phyloP scores from a whole-genome alignment of 2,888 invertebrate genomes.

The Latrodectus elegans region DNA sequence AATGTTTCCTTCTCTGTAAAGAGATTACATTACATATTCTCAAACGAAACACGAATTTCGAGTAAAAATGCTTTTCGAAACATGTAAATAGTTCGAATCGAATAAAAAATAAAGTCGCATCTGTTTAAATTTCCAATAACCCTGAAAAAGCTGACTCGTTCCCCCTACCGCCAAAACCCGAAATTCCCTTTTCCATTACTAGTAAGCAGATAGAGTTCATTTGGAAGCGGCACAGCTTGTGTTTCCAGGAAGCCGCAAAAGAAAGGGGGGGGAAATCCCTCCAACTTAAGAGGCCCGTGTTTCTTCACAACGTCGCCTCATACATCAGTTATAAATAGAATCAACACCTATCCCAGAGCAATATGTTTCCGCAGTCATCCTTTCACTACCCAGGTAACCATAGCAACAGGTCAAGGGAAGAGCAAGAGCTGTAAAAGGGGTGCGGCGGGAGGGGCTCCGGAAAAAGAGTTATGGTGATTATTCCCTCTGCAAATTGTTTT shows the following conservation, averaged over 20 bases:
- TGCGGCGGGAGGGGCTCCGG: background rate
- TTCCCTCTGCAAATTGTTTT: conserved; percentile 22
- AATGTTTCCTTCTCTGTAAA: too few relatives aligned
- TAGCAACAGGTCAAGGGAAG: conserved; percentile 39
- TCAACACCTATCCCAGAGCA: conserved; percentile 43
- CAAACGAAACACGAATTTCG: too few relatives aligned
- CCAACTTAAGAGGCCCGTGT: background rate
- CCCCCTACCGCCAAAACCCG: too few relatives aligned
- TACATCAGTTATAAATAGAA: conserved; percentile 45
- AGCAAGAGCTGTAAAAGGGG: conserved; percentile 18
- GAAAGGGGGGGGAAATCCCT: background rate
- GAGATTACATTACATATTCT: too few relatives aligned
- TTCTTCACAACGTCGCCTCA: background rate
- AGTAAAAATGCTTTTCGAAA: too few relatives aligned
- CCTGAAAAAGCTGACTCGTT: too few relatives aligned
- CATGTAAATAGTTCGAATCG: too few relatives aligned
- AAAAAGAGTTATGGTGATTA: conserved; percentile 24
- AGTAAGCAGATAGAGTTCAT: too few relatives aligned
- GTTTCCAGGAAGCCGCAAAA: background rate
- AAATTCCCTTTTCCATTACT: too few relatives aligned
- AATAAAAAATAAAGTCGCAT: too few relatives aligned
- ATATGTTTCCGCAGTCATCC: conserved; percentile 32
- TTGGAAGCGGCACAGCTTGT: too few relatives aligned
- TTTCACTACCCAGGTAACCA: conserved; percentile 39
- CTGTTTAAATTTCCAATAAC: too few relatives aligned